Evolutionary conservation across 2,888 invertebrate species (phyloP), one percentile per base, ranked within the genome.

Genomic region (Eupithecia abbreviata): DNA sequence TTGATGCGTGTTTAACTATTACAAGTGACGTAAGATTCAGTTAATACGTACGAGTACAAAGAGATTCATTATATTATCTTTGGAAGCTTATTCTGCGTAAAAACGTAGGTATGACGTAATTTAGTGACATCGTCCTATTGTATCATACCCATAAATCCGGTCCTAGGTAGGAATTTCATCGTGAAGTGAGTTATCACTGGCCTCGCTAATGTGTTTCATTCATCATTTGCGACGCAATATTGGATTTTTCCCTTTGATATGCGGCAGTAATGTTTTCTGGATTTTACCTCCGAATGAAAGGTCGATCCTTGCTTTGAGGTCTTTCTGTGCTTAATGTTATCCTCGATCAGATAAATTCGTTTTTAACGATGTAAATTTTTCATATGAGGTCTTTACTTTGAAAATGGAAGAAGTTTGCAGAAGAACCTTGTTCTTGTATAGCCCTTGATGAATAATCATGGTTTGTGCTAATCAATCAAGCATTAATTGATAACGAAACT

Each of bases 121-220:
- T 66, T 66, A 66, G 66, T 66, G 42, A 42, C 73, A 30, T 66
- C 47, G 55, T 66, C 30, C 69, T 47, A 71, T 62, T 77, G 73
- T 74, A 67, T 75, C 72, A 77, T n/a, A 42, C 47, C 55, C 72
- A 79, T 82, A 80, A 80, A 78, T 79, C 73, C 69, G 51, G 73
- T 62, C 47, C 78, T 80, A 79, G 79, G 71, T 72, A 71, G 65
- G 43, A 73, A 79, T 77, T 78, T 74, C 77, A 78, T 72, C 76
- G 72, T 7, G 72, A 79, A 80, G 82, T 82, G 80, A 81, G 80
- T 80, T 82, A 82, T 82, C 81, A 77, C 77, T 81, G 81, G 81
- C 85, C 84, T 84, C 87, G 86, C 88, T 91, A 91, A 91, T 91
- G 89, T 88, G 87, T 88, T 89, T 84, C 90, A 91, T 91, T 87